Evolutionary conservation across 2,797 vertebrate genomes (phyloP).

Genomic region (Sebastolobus altivelis): DNA sequence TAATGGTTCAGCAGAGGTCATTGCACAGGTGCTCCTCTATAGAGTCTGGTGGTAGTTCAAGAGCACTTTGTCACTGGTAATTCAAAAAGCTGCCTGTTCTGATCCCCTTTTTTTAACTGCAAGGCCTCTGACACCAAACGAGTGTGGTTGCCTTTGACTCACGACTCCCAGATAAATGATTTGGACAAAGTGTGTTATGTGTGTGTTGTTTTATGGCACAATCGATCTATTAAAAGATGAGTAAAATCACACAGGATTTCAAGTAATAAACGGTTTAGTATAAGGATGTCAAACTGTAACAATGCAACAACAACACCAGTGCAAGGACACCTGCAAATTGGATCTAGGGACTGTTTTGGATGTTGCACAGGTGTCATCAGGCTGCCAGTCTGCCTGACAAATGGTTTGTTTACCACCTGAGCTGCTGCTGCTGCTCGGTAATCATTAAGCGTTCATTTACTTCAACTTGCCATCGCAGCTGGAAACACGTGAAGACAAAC

Average conservation of each 20-base stretch:
- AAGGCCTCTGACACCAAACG: conserved; percentile 21
- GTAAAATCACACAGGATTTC: background rate
- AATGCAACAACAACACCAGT: conserved; percentile 5
- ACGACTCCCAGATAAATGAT: background rate
- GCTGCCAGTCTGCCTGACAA: conserved; percentile 61
- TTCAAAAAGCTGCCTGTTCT: background rate
- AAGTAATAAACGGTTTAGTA: background rate
- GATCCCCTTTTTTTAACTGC: background rate
- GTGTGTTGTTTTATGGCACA: background rate
- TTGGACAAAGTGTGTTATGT: background rate
- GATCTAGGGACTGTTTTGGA: conserved; percentile 48
- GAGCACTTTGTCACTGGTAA: background rate
- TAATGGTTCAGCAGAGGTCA: background rate
- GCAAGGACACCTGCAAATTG: conserved; percentile 58
- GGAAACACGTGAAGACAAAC: conserved; percentile 48
- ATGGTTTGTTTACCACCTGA: conserved; percentile 75
- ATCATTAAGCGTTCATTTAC: conserved; percentile 70
- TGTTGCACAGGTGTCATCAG: conserved; percentile 62
- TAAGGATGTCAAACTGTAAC: conserved; percentile 4
- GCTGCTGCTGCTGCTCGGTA: conserved; percentile 55
- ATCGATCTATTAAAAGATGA: background rate
- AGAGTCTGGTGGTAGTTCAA: background rate
- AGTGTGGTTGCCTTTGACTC: conserved; percentile 23
- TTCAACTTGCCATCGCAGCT: conserved; percentile 57
- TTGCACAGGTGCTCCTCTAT: background rate